phyloP scores from a whole-genome alignment of 1,140 invertebrate species.

The Camponotus pennsylvanicus region DNA sequence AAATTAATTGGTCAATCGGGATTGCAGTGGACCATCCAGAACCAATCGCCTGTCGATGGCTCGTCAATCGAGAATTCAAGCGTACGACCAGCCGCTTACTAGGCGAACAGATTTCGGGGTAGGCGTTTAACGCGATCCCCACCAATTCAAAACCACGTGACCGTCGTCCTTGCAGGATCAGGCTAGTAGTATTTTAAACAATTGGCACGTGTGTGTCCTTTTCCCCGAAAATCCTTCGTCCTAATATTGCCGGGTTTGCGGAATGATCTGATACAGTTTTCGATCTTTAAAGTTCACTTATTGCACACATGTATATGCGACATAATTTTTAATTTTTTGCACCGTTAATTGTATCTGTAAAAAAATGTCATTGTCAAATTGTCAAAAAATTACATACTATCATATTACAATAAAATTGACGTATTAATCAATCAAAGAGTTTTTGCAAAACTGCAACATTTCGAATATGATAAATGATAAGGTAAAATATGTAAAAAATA shows the following conservation, averaged over 20 bases:
- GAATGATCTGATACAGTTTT: background rate
- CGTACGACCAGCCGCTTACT: conserved; percentile 85
- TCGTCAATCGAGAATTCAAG: conserved; percentile 86
- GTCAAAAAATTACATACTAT: too few species aligned
- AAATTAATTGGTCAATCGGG: conserved; percentile 13
- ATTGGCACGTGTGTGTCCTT: conserved; percentile 45
- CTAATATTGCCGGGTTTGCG: background rate
- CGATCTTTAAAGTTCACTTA: background rate
- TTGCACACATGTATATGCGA: background rate
- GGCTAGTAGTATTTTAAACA: conserved; percentile 81
- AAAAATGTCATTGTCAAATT: background rate
- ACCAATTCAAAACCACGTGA: conserved; percentile 82
- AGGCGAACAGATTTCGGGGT: conserved; percentile 82
- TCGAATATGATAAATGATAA: background rate
- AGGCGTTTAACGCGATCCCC: conserved; percentile 64
- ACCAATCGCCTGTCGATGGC: conserved; percentile 84
- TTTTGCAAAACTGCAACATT: background rate
- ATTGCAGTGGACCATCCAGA: conserved; percentile 35
- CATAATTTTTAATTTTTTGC: background rate
- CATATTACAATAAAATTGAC: too few species aligned
- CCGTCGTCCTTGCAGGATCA: conserved; percentile 85
- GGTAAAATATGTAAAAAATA: background rate
- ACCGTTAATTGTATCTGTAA: background rate
- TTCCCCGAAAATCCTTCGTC: conserved; percentile 46
- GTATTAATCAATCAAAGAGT: background rate